These are phyloP conservation scores for Dioctria linearis DNA, from an alignment of 2,888 invertebrate species.

Conservation along the genomic window DNA sequence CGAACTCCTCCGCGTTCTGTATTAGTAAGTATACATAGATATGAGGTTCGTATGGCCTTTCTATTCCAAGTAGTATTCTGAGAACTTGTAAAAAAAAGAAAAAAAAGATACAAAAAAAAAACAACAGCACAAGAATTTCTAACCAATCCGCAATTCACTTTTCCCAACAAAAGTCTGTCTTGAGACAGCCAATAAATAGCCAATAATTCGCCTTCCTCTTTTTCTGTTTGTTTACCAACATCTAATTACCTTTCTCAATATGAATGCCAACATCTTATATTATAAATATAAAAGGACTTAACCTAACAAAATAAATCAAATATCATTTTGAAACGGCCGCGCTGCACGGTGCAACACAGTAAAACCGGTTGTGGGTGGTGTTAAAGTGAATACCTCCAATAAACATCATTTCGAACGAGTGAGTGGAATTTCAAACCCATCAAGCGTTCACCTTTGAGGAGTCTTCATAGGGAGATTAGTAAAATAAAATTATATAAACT, in stretches of 20 bases:
- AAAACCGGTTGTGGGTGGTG: constrained; percentile 45
- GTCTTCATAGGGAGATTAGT: constrained; percentile 14
- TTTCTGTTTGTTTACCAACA: not conserved
- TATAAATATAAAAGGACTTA: not conserved
- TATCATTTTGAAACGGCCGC: not conserved
- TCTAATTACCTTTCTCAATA: not conserved
- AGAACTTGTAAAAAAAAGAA: too few species aligned
- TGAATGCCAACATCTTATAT: not conserved
- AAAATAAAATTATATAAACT: constrained; percentile 29
- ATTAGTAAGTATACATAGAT: too few species aligned
- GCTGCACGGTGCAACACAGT: not conserved
- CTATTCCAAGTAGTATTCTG: too few species aligned
- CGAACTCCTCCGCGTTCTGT: too few species aligned
- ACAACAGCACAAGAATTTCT: too few species aligned
- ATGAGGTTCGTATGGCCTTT: too few species aligned
- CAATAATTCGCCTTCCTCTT: too few species aligned
- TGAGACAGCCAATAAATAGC: too few species aligned
- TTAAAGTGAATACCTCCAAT: constrained; percentile 15
- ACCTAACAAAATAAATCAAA: constrained; percentile 23
- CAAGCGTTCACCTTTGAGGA: constrained; percentile 31
- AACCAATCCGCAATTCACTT: too few species aligned
- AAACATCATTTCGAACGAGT: constrained; percentile 36
- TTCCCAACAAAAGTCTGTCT: too few species aligned
- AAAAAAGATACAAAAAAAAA: too few species aligned
- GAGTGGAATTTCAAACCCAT: constrained; percentile 36